Percentiles rank a stretch among this genome's conserved stretches.
Conservation (phyloP, 2,888 invertebrate genomes). For the Lutraria lutraria region DNA sequence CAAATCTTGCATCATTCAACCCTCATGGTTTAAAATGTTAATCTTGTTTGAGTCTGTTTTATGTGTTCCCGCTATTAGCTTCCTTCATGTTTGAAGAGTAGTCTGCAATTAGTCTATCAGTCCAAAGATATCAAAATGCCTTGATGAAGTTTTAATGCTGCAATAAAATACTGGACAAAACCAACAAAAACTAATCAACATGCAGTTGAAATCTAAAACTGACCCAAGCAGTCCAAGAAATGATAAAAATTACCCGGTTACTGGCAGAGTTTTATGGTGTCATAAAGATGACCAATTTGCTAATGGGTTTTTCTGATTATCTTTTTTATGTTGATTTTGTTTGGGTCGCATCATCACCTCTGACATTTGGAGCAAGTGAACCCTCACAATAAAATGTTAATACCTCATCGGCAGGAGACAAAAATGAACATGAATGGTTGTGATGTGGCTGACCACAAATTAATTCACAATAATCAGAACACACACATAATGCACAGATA, state of each 20-base stretch:
- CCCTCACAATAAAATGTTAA: slow-evolving; percentile 20
- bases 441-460: slow-evolving; percentile 6
- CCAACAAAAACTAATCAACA: slow-evolving; percentile 33
- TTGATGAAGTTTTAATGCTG: slow-evolving; percentile 57
- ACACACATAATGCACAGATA: neutral
- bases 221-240: neutral
- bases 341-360: slow-evolving; percentile 24
- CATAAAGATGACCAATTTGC: slow-evolving; percentile 52
- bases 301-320: slow-evolving; percentile 42
- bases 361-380: slow-evolving; percentile 30
- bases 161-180: slow-evolving; percentile 47
- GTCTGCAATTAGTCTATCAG: slow-evolving; percentile 49
- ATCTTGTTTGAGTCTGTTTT: slow-evolving; percentile 41
- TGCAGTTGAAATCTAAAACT: slow-evolving; percentile 36
- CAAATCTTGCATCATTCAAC: slow-evolving; percentile 5
- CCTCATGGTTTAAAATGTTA: slow-evolving; percentile 26
- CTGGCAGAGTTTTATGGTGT: slow-evolving; percentile 32
- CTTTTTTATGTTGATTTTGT: slow-evolving; percentile 38
- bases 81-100: slow-evolving; percentile 32
- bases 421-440: neutral
- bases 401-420: neutral
- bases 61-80: slow-evolving; percentile 41
- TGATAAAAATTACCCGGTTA: slow-evolving; percentile 38
- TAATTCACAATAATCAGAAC: neutral
- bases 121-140: slow-evolving; percentile 37